Percentiles rank a stretch among this genome's conserved stretches.
These are phyloP conservation scores for Pomatostomus ruficeps DNA, from an alignment of 2,113 vertebrate species.

Conservation along the genomic window DNA sequence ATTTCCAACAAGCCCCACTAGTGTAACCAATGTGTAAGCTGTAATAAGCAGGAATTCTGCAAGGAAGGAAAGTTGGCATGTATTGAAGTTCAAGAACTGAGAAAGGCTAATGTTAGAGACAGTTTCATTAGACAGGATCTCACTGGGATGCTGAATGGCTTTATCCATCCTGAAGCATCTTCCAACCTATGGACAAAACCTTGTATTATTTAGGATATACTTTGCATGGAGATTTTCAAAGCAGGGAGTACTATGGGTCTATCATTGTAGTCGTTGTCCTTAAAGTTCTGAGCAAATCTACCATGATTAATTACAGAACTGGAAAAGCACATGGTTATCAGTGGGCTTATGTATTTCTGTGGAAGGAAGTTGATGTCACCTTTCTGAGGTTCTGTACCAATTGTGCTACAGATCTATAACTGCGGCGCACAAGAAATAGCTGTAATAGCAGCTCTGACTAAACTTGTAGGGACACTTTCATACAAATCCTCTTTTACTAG, in stretches of 20 bases:
- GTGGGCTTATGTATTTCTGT: background rate
- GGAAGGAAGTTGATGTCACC: background rate
- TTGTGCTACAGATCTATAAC: background rate
- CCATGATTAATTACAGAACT: background rate
- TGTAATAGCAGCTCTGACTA: background rate
- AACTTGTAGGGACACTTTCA: background rate
- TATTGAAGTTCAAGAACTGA: constrained; percentile 62
- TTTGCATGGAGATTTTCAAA: background rate
- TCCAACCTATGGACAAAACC: background rate
- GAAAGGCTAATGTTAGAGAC: constrained; percentile 40
- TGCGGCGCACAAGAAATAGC: background rate
- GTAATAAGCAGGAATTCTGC: constrained; percentile 62
- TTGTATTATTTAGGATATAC: background rate
- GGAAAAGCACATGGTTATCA: background rate
- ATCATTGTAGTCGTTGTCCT: background rate
- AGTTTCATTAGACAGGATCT: constrained; percentile 33
- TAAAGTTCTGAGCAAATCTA: background rate
- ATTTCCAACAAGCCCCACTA: constrained; percentile 72
- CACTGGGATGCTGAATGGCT: background rate
- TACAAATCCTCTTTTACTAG: background rate
- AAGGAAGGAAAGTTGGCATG: constrained; percentile 51
- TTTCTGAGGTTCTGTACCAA: background rate
- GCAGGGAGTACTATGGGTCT: background rate
- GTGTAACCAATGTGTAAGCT: constrained; percentile 61
- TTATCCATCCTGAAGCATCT: constrained; percentile 46